Base-by-base conservation (phyloP, 2,888 invertebrate species). In the Melangyna quadrimaculata region DNA sequence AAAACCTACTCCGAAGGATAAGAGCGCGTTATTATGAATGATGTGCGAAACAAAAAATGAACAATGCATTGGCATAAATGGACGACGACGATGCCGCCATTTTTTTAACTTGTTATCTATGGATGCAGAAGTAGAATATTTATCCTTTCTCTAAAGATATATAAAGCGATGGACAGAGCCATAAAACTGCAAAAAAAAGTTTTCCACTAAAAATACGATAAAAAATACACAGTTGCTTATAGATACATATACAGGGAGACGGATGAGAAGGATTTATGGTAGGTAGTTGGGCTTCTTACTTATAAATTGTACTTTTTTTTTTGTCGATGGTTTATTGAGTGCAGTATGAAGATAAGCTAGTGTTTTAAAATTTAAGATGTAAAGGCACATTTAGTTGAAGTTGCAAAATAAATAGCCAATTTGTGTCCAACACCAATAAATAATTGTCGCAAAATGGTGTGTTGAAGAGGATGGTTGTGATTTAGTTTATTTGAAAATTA, bases 41-140 rank as follows among this genome's bases (percentile, higher is more conserved):
- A 65, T 65, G 65, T 65, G 65, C 57, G 57, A 74, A 65, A 83
- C 57, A 74, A 70, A 78, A 78, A 65, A 70, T 74, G 69, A 83
- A 83, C 78, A 83, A 83, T 83, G 74, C 70, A 83, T 51, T 32
- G 75, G 51, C 69, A 51, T 37, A 61, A 61, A 45, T 19, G 65
- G 45, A 45, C 35, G 59, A 59, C 14, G n/a, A 35, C 19, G 55
- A 55, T 55, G 59, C 22, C 14, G 37, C 59, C 22, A 24, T 14
- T 22, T 22, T 37, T 59, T 29, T 17, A n/a, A n/a, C n/a, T n/a
- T n/a, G n/a, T n/a, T 63, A 40, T 61, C 43, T 40, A 3, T 24
- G 17, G 27, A 27, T 40, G 63, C 63, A 63, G 43, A 43, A 45
- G n/a, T n/a, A n/a, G 19, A 65, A 32, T 7, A 32, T 45, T 27